Conservation (phyloP, 2,888 invertebrate species). For the Ochropleura plecta region DNA sequence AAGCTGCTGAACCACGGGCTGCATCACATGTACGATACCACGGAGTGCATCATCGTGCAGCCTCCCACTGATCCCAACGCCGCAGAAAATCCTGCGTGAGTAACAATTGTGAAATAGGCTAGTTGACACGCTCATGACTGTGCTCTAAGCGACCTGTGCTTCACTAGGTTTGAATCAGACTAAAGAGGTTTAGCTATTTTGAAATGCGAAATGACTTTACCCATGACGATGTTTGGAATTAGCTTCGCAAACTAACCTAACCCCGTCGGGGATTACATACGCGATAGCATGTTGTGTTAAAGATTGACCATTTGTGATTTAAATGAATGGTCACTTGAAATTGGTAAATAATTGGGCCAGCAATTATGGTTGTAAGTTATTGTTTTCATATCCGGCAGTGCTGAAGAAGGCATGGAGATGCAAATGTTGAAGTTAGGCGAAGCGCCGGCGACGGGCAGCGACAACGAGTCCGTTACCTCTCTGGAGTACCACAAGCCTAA, state of each 20-base stretch:
- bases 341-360: neutral
- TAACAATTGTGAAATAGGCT: neutral
- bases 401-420: constrained; percentile 96
- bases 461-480: constrained; percentile 92
- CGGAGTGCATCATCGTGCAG: constrained; percentile 93
- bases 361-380: too few species aligned
- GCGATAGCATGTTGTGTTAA: neutral
- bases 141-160: neutral
- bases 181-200: neutral
- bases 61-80: constrained; percentile 88
- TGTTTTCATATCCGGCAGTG: constrained; percentile 82
- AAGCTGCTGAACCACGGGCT: constrained; percentile 97
- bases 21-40: constrained; percentile 98
- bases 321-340: neutral
- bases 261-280: neutral
- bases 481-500: constrained; percentile 92
- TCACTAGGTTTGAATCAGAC: neutral
- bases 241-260: neutral
- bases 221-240: neutral
- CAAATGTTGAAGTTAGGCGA: constrained; percentile 91
- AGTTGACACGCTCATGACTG: neutral
- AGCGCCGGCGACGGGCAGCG: constrained; percentile 88
- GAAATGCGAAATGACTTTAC: neutral
- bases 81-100: constrained; percentile 87
- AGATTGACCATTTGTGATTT: neutral